Percentiles rank a stretch among this genome's conserved stretches.
Evolutionary conservation across 2,888 invertebrate genomes (phyloP).

Genomic region (Julus scandinavius): DNA sequence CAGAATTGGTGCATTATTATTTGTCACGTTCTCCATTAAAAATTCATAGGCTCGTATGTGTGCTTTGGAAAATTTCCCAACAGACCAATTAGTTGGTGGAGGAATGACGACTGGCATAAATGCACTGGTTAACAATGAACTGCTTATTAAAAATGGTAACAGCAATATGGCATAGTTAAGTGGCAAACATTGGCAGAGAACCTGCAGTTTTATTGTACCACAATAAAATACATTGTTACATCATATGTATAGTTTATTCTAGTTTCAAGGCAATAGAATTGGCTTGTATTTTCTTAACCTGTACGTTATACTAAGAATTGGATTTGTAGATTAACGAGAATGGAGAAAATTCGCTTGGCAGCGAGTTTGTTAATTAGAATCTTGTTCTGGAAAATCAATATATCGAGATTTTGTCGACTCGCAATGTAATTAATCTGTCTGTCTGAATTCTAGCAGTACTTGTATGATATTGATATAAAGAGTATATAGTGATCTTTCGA

Average conservation of each 20-base stretch:
- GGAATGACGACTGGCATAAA: not conserved
- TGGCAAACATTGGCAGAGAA: no score
- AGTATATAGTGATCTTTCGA: not conserved
- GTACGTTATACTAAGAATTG: not conserved
- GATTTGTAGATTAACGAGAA: not conserved
- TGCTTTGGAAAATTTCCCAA: slow-evolving; percentile 22
- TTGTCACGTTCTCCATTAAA: slow-evolving; percentile 18
- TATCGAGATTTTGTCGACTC: not conserved
- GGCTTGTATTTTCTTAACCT: not conserved
- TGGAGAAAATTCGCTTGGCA: not conserved
- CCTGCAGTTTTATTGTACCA: not conserved
- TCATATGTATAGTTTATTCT: not conserved
- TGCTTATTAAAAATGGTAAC: not conserved
- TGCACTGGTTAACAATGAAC: slow-evolving; percentile 9
- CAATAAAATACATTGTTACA: not conserved
- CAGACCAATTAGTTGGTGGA: slow-evolving; percentile 15
- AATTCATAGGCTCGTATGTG: not conserved
- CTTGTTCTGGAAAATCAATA: not conserved
- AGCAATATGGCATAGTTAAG: no score
- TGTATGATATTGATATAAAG: not conserved
- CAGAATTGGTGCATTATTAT: slow-evolving; percentile 24
- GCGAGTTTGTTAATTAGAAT: not conserved
- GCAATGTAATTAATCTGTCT: not conserved
- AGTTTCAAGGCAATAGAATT: not conserved
- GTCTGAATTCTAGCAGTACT: not conserved